phyloP scores from a whole-genome alignment of 53 echinoderm and acorn worm species.

The Apostichopus leukothele region DNA sequence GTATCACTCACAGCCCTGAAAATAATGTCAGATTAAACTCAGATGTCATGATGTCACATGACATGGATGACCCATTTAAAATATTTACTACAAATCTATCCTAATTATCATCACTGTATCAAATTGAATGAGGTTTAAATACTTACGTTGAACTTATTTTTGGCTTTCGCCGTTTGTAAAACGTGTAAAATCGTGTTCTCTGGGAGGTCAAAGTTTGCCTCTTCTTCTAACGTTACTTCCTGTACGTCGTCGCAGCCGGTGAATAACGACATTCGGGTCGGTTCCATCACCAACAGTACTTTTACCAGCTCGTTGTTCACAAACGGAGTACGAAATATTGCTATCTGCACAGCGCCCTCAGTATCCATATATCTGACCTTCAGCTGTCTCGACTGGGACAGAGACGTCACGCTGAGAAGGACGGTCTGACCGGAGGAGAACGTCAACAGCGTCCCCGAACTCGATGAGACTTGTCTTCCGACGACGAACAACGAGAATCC shows the following conservation, averaged over 20 bases:
- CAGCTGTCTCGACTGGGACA: conserved; percentile 58
- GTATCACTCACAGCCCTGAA: too few species aligned
- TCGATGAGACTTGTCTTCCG: conserved; percentile 64
- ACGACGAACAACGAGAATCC: conserved; percentile 61
- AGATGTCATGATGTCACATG: too few species aligned
- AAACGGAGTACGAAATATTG: conserved; percentile 65
- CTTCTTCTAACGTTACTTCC: conserved; percentile 52
- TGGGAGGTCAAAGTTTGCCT: conserved; percentile 56
- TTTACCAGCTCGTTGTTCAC: conserved; percentile 59
- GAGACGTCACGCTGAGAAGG: conserved; percentile 47
- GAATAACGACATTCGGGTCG: conserved; percentile 51
- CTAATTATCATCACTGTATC: too few species aligned
- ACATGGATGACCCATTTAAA: too few species aligned
- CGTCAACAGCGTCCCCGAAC: conserved; percentile 72
- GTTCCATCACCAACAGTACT: conserved; percentile 63
- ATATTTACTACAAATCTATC: too few species aligned
- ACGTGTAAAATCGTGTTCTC: conserved; percentile 54
- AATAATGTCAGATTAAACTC: too few species aligned
- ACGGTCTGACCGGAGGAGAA: conserved; percentile 31
- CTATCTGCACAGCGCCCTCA: conserved; percentile 30
- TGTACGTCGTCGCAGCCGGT: conserved; percentile 54
- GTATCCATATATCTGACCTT: conserved; percentile 61
- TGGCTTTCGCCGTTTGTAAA: conserved; percentile 61
- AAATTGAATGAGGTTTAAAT: not conserved
- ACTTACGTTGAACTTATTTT: conserved; percentile 95